Conservation (phyloP, 2,797 vertebrate genomes). For the Muraenolepis orangiensis region DNA sequence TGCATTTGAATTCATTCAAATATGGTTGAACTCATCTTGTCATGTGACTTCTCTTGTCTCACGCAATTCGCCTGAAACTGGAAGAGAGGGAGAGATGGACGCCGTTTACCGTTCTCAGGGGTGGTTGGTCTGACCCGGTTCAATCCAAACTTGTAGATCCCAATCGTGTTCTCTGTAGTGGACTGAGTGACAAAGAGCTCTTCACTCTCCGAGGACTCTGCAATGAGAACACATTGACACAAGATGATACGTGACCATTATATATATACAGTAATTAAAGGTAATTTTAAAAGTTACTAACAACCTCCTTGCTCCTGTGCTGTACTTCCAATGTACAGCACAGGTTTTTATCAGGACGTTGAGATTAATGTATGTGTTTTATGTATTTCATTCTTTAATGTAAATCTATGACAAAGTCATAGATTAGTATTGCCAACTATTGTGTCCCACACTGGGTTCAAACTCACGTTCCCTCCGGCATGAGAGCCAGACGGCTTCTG, state of each 20-base stretch:
- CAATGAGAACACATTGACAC: background rate
- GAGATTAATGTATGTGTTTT: no score
- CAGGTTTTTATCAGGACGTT: no score
- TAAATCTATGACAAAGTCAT: no score
- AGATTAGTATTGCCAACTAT: no score
- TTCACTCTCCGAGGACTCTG: slow-evolving; percentile 25
- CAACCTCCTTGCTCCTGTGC: background rate
- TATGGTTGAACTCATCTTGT: no score
- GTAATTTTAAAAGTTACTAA: no score
- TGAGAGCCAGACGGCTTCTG: no score
- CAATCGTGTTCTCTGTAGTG: slow-evolving; percentile 9
- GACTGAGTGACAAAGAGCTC: slow-evolving; percentile 54
- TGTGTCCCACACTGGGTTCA: no score
- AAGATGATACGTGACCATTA: background rate
- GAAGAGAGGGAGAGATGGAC: background rate
- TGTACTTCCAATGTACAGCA: background rate
- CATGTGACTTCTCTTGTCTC: background rate
- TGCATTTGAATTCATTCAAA: no score
- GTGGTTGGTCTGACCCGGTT: background rate
- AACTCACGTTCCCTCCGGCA: no score
- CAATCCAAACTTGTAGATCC: slow-evolving; percentile 56
- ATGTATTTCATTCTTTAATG: no score
- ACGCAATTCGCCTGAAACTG: background rate
- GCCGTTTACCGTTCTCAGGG: slow-evolving; percentile 39
- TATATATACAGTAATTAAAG: background rate